Base-by-base conservation (phyloP, 1,140 invertebrate genomes). In the Cyphomyrmex costatus region DNA sequence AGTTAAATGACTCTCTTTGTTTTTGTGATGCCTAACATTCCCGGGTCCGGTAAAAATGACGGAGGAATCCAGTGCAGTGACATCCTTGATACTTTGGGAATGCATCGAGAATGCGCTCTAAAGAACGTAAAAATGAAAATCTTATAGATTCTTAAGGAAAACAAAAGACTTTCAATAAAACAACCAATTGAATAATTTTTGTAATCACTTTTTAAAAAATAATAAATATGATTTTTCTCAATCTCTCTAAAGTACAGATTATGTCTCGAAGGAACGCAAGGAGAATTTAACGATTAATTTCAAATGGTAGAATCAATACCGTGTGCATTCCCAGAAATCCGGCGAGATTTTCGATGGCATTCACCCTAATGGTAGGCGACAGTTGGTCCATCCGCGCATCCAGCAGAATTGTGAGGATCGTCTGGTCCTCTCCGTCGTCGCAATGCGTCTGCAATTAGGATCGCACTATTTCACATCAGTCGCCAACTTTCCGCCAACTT, bases 21-120 rank as follows among this genome's bases (percentile, higher is more conserved):
- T 94, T 65, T 94, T 93, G 12, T 93, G 94, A 30, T 93, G 92
- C 63, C 95, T 95, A 6, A 95, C 91, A 91, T 97, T 96, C 56
- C 97, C 97, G 30, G 95, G 95, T 4, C 96, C 96, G 56, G 96
- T 95, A 21, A 96, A 92, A 0, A 97, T 93, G 49, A 96, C 95
- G 56, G 95, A 95, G 61, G 93, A 93, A 56, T 94, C 93, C 0
- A 83, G 84, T 36, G 66, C 94, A 88, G 66, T 90, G 66, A 68
- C 92, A 16, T 93, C 92, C 66, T 93, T 95, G 60, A 71, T 87
- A 70, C 68, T 90, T 73, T 92, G 91, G 82, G 93, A 94, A 84
- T 94, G 93, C 92, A 95, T 93, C 8, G 93, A 92, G 49, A 96
- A 94, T 85, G 94, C 94, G 92, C 94, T 96, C 95, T 96, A 86